phyloP scores from a whole-genome alignment of 2,113 vertebrate species.

The Ochotona curzoniae region DNA sequence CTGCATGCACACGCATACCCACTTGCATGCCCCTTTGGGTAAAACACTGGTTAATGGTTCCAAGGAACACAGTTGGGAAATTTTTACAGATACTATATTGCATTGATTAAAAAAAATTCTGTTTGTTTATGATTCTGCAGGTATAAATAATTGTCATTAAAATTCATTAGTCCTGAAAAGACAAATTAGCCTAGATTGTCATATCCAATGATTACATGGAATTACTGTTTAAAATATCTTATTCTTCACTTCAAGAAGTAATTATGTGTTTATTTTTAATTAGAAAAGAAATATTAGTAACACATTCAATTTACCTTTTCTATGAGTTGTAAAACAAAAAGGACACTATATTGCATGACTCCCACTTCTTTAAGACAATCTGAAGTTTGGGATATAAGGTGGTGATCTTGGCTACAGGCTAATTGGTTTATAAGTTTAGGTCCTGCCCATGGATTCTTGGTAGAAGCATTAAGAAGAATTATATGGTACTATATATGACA shows the following conservation, averaged over 20 bases:
- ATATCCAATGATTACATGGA: neutral
- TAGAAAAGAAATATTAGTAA: neutral
- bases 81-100: neutral
- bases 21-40: neutral
- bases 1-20: too few relatives aligned
- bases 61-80: neutral
- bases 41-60: neutral
- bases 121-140: slow-evolving; percentile 13
- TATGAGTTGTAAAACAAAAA: neutral
- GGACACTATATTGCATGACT: neutral
- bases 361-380: neutral
- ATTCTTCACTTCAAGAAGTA: neutral
- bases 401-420: neutral
- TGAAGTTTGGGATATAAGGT: neutral
- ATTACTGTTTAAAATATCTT: neutral
- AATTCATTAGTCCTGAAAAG: neutral
- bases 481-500: neutral
- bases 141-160: neutral
- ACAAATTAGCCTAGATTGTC: slow-evolving; percentile 19
- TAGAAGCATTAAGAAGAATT: neutral
- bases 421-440: neutral
- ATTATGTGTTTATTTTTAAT: slow-evolving; percentile 10
- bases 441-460: neutral
- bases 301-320: neutral
- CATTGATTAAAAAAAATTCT: neutral